These are phyloP conservation scores for Lucifuga dentata DNA, from an alignment of 2,113 vertebrate species.

Conservation along the genomic window DNA sequence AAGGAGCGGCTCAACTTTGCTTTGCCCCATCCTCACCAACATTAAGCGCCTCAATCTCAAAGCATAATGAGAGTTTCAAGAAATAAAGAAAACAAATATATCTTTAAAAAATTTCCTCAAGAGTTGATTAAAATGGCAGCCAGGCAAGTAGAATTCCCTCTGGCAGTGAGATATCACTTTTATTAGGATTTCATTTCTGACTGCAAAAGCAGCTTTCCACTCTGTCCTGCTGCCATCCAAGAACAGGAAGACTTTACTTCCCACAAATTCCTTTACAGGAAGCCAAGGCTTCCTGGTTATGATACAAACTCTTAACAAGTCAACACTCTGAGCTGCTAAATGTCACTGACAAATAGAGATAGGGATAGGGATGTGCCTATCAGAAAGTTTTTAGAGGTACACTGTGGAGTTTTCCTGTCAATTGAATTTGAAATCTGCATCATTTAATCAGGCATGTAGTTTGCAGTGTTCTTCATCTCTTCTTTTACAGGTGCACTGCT, in stretches of 20 bases:
- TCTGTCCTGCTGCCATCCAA: slow-evolving; percentile 25
- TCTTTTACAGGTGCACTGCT: too few species aligned
- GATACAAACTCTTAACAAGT: not conserved
- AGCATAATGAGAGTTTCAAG: slow-evolving; percentile 18
- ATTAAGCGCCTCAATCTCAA: slow-evolving; percentile 3
- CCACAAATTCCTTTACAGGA: slow-evolving; percentile 44
- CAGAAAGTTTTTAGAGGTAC: too few species aligned
- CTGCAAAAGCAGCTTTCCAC: slow-evolving; percentile 45
- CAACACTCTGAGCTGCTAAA: not conserved
- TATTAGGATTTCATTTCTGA: slow-evolving; percentile 59
- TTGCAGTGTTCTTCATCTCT: too few species aligned
- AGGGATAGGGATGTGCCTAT: too few species aligned
- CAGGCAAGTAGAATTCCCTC: slow-evolving; percentile 20
- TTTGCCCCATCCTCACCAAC: too few species aligned
- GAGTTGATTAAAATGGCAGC: slow-evolving; percentile 48
- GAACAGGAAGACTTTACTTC: slow-evolving; percentile 53
- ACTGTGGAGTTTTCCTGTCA: too few species aligned
- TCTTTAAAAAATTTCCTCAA: slow-evolving; percentile 34
- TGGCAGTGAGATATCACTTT: slow-evolving; percentile 54
- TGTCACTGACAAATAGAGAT: not conserved
- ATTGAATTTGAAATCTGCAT: too few species aligned
- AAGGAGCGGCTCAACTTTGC: too few species aligned
- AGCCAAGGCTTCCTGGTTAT: slow-evolving; percentile 51
- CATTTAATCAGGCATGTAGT: too few species aligned
- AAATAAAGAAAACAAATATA: slow-evolving; percentile 27